Evolutionary conservation across 1,140 invertebrate genomes (phyloP).

Genomic region (Panonychus citri): DNA sequence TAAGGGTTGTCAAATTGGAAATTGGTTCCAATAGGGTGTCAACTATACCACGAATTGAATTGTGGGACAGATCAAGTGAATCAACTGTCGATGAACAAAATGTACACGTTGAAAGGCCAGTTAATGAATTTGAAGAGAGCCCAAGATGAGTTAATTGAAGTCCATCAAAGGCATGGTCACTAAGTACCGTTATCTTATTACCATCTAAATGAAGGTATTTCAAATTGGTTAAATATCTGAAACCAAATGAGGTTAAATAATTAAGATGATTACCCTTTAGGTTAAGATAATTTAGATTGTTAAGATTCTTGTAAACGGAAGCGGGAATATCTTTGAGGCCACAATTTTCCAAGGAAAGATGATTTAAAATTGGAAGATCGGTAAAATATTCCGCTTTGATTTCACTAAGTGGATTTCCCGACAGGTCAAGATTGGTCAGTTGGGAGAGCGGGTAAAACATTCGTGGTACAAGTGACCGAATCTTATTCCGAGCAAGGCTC

Average conservation of each 20-base stretch:
- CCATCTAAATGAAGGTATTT: conserved; percentile 21
- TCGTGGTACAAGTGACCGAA: conserved; percentile 37
- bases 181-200: conserved; percentile 40
- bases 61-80: conserved; percentile 21
- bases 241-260: conserved; percentile 20
- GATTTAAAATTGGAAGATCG: conserved; percentile 24
- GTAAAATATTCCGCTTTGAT: conserved; percentile 33
- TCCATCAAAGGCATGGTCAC: conserved; percentile 43
- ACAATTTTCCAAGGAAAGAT: conserved; percentile 34
- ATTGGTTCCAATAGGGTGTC: not conserved
- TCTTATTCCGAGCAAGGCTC: conserved; percentile 40
- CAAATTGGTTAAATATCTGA: conserved; percentile 40
- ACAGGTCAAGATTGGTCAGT: conserved; percentile 41
- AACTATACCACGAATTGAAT: not conserved
- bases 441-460: conserved; percentile 40
- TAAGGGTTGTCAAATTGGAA: not conserved
- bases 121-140: conserved; percentile 42
- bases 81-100: conserved; percentile 38
- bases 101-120: conserved; percentile 39
- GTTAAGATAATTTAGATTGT: not conserved
- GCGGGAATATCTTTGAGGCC: conserved; percentile 13
- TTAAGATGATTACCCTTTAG: not conserved
- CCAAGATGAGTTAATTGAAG: conserved; percentile 25
- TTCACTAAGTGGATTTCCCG: conserved; percentile 42
- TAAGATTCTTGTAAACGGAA: not conserved